Base-by-base conservation (phyloP, 1,140 invertebrate species). In the Halesus radiatus region DNA sequence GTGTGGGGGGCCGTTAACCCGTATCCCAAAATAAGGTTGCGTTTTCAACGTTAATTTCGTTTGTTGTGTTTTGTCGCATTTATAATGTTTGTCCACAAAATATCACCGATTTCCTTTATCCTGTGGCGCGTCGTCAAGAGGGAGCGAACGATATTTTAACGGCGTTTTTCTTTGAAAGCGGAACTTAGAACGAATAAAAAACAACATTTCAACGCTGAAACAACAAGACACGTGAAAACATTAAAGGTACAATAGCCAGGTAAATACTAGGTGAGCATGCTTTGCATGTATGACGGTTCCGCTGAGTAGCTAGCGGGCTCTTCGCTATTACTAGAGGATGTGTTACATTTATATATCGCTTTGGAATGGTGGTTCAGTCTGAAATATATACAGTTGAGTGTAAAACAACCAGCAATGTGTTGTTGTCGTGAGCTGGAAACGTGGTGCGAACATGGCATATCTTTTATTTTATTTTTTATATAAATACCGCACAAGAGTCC, bases 251-350 rank as follows among this genome's bases (percentile, higher is more conserved):
- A 45, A 50, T 23, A 22, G 62, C 29, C 29, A 29, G 22, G 10
- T 60, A 45, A 45, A 45, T 45, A 45, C 37, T 45, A 45, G 37
- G 37, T 45, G 37, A 45, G n/a, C 23, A 22, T 26, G 62, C 60
- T 66, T 29, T 66, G 62, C 62, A 66, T 66, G 62, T 66, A 26
- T 66, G 62, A 66, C 62, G 62, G 62, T 66, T 66, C 62, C 62
- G 62, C 62, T 26, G 10, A 13, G 62, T 66, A 66, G 62, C 16
- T 26, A 22, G 5, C 6, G n/a, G n/a, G 20, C 8, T 5, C 8
- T 20, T 8, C 54, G 54, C 54, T 6, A 22, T 10, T 18, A 56
- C 54, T 56, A 20, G 54, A 18, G n/a, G 10, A 22, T 56, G 20
- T 22, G 54, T 18, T 56, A 3, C 6, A 7, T 18, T 29, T 29